Evolutionary conservation across 1,140 invertebrate genomes (phyloP).

Genomic region (Diorhabda sublineata): DNA sequence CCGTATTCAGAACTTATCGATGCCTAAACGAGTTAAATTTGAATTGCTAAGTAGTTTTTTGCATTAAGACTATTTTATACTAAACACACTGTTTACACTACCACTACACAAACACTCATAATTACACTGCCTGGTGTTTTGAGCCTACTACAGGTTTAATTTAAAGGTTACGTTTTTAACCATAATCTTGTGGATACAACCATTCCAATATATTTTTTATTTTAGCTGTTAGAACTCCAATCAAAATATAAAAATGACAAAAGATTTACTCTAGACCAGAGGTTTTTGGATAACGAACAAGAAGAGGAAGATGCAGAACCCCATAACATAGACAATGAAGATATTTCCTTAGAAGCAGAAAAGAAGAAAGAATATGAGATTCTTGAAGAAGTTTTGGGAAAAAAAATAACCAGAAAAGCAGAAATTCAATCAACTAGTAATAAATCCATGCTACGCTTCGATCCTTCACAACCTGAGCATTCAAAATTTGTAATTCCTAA

Average conservation of each 20-base stretch:
- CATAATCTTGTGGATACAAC: too few species aligned
- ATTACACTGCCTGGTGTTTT: too few species aligned
- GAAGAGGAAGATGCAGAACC: slow-evolving; percentile 26
- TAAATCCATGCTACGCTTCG: slow-evolving; percentile 57
- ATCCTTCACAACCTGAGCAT: slow-evolving; percentile 57
- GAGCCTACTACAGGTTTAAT: too few species aligned
- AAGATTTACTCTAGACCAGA: slow-evolving; percentile 56
- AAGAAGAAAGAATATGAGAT: slow-evolving; percentile 19
- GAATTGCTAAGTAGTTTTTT: too few species aligned
- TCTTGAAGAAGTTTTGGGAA: slow-evolving; percentile 16
- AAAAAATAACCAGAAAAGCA: slow-evolving; percentile 4
- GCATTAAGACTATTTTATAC: too few species aligned
- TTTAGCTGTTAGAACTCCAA: slow-evolving; percentile 54
- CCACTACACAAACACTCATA: too few species aligned
- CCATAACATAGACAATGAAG: not conserved
- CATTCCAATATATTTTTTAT: not conserved
- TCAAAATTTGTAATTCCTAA: slow-evolving; percentile 40
- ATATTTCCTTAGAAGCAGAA: slow-evolving; percentile 12
- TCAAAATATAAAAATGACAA: slow-evolving; percentile 56
- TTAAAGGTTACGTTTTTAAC: too few species aligned
- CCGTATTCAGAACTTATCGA: too few species aligned
- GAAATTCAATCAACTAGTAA: not conserved
- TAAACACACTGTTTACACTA: too few species aligned
- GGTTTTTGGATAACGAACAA: slow-evolving; percentile 50
- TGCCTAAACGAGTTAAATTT: too few species aligned